Conservation (phyloP, 2,888 invertebrate genomes). For the Flexamia atlantica region DNA sequence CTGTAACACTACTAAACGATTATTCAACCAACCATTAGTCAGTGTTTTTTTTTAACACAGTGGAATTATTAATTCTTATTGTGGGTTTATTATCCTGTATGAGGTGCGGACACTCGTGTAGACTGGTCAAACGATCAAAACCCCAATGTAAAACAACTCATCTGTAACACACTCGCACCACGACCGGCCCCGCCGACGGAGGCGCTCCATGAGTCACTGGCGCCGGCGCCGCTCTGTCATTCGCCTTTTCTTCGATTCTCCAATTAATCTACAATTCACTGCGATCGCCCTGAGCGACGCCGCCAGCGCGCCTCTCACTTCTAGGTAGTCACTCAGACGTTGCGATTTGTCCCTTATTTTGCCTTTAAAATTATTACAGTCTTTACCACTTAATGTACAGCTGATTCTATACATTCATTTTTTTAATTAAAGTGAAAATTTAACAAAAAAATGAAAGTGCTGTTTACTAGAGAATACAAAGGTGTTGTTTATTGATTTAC, state of each 20-base stretch:
- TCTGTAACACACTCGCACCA: neutral
- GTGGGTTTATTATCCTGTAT: too few species aligned
- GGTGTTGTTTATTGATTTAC: too few species aligned
- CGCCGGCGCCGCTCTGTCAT: constrained; percentile 40
- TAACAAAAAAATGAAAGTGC: too few species aligned
- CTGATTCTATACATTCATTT: too few species aligned
- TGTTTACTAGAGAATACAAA: too few species aligned
- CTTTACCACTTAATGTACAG: neutral
- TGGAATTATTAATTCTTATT: too few species aligned
- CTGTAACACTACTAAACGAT: too few species aligned
- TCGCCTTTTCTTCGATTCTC: constrained; percentile 38
- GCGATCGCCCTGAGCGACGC: neutral
- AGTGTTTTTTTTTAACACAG: too few species aligned
- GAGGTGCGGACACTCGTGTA: too few species aligned
- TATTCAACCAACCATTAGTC: too few species aligned
- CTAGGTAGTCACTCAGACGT: neutral
- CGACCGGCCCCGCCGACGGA: neutral
- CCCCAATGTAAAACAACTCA: neutral
- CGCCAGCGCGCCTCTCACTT: neutral
- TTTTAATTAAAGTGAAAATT: too few species aligned
- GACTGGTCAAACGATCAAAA: too few species aligned
- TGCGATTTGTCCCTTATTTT: neutral
- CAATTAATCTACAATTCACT: constrained; percentile 20
- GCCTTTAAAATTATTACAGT: neutral
- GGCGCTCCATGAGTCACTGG: constrained; percentile 1